Evolutionary conservation across 2,113 vertebrate genomes (phyloP).

Genomic region (Corythaeola cristata): DNA sequence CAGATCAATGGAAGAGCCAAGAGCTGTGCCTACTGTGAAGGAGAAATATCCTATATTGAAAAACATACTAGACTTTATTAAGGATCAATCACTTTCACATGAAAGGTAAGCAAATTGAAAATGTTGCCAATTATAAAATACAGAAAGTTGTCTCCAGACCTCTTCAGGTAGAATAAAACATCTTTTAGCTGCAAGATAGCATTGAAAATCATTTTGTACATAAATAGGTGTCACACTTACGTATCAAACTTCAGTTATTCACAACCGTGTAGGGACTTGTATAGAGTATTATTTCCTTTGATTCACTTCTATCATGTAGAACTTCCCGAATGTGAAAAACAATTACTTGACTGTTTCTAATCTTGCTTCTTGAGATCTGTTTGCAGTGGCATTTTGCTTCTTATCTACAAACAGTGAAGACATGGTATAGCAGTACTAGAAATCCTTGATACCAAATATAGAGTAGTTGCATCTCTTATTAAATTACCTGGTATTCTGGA

Average conservation of each 20-base stretch:
- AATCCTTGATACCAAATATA: not conserved
- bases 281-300: not conserved
- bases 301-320: not conserved
- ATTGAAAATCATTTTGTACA: not conserved
- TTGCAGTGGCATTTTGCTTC: not conserved
- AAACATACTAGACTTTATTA: constrained; percentile 88
- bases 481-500: not conserved
- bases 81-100: constrained; percentile 87
- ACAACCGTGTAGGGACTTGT: fast-evolving
- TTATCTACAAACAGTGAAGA: not conserved
- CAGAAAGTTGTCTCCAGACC: not conserved
- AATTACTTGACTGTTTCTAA: not conserved
- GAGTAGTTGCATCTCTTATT: not conserved
- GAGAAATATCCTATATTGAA: constrained; percentile 89
- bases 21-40: constrained; percentile 80
- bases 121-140: not conserved
- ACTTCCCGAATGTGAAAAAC: not conserved
- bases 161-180: not conserved
- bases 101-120: constrained; percentile 78
- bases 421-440: not conserved
- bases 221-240: not conserved
- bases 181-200: not conserved
- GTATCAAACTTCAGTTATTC: not conserved
- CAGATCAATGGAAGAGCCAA: constrained; percentile 89
- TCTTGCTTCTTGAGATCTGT: not conserved